Conservation (phyloP, 2,888 invertebrate genomes). For the Flexamia atlantica region DNA sequence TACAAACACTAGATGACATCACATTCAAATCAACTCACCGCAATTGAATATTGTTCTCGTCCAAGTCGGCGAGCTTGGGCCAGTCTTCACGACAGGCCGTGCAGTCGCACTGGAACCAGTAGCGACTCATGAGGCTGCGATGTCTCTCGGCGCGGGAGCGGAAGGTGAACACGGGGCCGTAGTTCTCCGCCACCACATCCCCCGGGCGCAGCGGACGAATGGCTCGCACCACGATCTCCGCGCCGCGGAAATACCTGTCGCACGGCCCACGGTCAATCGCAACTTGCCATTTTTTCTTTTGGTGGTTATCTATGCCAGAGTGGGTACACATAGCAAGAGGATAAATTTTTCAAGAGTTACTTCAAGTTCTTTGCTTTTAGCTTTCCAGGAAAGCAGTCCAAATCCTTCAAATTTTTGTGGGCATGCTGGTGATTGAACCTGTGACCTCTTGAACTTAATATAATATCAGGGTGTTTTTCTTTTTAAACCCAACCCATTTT, state of each 20-base stretch:
- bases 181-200: constrained; percentile 88
- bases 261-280: constrained; percentile 65
- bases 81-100: constrained; percentile 86
- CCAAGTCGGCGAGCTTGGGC: constrained; percentile 77
- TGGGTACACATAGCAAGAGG: no score
- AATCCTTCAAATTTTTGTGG: no score
- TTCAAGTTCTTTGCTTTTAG: no score
- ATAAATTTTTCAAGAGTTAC: no score
- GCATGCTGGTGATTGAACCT: no score
- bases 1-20: no score
- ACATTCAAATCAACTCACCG: constrained; percentile 57
- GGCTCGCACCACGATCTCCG: constrained; percentile 83
- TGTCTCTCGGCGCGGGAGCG: constrained; percentile 79
- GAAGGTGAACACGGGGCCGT: constrained; percentile 87
- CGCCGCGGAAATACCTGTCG: constrained; percentile 85
- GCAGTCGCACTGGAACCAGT: constrained; percentile 89
- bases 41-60: constrained; percentile 54
- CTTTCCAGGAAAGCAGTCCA: no score
- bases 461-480: no score
- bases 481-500: no score
- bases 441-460: no score
- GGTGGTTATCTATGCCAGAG: no score
- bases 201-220: constrained; percentile 81
- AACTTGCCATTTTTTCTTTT: no score
- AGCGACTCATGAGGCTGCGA: constrained; percentile 82